phyloP scores from a whole-genome alignment of 2,888 invertebrate species.

The Cephonodes hylas region DNA sequence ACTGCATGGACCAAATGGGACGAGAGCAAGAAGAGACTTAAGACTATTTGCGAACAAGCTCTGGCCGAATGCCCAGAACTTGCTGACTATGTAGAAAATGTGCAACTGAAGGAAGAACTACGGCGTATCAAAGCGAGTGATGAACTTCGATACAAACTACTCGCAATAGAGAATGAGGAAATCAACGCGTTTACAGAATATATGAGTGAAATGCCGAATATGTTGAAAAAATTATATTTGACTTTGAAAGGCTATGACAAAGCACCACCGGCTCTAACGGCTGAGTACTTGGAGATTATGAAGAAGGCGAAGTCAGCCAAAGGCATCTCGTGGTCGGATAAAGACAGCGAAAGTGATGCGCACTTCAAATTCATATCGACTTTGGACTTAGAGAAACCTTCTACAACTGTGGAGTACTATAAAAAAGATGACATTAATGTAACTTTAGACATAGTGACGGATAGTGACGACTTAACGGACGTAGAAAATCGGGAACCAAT shows the following conservation, averaged over 20 bases:
- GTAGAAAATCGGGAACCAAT: constrained; percentile 55
- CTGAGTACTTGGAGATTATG: constrained; percentile 81
- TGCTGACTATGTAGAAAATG: constrained; percentile 45
- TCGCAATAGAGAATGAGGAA: constrained; percentile 71
- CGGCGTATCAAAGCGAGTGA: constrained; percentile 66
- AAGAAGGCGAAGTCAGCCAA: constrained; percentile 81
- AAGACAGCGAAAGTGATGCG: constrained; percentile 48
- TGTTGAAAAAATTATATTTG: constrained; percentile 81
- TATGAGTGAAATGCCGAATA: constrained; percentile 73
- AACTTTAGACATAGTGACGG: constrained; percentile 53
- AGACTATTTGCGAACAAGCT: constrained; percentile 47
- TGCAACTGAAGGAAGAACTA: constrained; percentile 55
- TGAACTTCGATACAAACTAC: constrained; percentile 53
- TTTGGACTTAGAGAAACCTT: constrained; percentile 56
- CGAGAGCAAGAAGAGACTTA: constrained; percentile 46
- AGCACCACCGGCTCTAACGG: constrained; percentile 77
- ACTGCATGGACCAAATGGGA: constrained; percentile 56
- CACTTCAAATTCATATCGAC: constrained; percentile 60
- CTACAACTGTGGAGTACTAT: constrained; percentile 39
- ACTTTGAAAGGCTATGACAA: constrained; percentile 82
- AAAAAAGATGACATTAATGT: constrained; percentile 37
- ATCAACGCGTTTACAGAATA: constrained; percentile 75
- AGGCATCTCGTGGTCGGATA: constrained; percentile 83
- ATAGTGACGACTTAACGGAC: constrained; percentile 63
- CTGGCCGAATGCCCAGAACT: constrained; percentile 50